Evolutionary conservation across 2,797 vertebrate species (phyloP).

Genomic region (Toxotes lorentzi): DNA sequence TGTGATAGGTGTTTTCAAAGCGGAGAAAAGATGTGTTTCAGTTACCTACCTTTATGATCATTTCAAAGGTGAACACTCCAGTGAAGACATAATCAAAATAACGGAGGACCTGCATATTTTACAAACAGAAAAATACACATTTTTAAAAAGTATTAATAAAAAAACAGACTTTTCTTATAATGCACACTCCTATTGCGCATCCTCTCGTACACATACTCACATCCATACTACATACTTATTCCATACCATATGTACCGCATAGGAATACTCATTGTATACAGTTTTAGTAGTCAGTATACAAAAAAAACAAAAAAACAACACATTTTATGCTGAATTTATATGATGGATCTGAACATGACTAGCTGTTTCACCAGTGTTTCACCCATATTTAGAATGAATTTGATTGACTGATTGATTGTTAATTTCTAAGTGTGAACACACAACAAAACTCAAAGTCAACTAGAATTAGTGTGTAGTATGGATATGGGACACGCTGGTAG

Average conservation of each 20-base stretch:
- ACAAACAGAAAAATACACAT: conserved; percentile 8
- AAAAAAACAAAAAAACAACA: neutral
- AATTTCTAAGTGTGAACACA: neutral
- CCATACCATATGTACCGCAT: neutral
- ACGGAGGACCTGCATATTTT: conserved; percentile 90
- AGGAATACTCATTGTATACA: neutral
- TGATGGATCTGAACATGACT: too few relatives aligned
- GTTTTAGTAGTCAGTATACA: neutral
- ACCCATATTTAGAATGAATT: neutral
- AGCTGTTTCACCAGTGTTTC: too few relatives aligned
- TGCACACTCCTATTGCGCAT: neutral
- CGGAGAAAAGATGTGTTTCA: neutral
- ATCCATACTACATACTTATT: neutral
- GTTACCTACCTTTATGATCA: conserved; percentile 96
- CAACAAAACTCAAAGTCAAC: neutral
- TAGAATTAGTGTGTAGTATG: neutral
- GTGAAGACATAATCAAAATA: conserved; percentile 99
- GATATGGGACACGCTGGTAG: neutral
- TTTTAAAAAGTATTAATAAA: neutral
- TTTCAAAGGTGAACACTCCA: conserved; percentile 99
- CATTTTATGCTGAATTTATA: too few relatives aligned
- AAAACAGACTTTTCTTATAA: conserved; percentile 5
- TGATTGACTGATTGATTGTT: too few relatives aligned
- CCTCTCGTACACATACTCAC: neutral
- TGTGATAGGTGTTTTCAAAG: neutral